phyloP scores from a whole-genome alignment of 2,888 invertebrate genomes.

The Chorisops tibialis region DNA sequence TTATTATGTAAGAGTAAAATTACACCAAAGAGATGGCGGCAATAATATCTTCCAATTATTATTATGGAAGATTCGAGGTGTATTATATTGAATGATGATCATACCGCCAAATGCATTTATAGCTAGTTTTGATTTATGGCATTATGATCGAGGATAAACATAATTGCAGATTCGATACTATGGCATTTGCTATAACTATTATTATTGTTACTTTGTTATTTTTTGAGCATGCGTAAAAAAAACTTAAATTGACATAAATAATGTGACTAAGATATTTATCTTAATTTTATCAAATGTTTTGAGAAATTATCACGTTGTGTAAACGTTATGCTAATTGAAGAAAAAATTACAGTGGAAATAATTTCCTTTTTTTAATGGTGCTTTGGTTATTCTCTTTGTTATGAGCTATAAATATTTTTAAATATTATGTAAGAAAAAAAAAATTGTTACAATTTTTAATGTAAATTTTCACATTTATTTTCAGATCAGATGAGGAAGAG shows the following conservation, averaged over 20 bases:
- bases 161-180: too few relatives aligned
- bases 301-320: slow-evolving; percentile 16
- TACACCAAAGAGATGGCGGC: neutral
- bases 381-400: neutral
- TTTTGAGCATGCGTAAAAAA: too few relatives aligned
- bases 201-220: too few relatives aligned
- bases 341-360: neutral
- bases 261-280: too few relatives aligned
- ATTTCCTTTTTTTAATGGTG: neutral
- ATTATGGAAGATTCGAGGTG: slow-evolving; percentile 5
- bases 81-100: too few relatives aligned
- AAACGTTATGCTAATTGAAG: slow-evolving; percentile 16
- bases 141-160: too few relatives aligned
- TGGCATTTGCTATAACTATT: too few relatives aligned
- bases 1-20: too few relatives aligned
- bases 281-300: slow-evolving; percentile 1
- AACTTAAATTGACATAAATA: too few relatives aligned
- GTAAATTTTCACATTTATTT: slow-evolving; percentile 12
- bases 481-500: slow-evolving; percentile 41
- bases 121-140: too few relatives aligned
- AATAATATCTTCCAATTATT: slow-evolving; percentile 20
- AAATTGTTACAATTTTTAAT: neutral
- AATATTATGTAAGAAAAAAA: neutral
- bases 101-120: too few relatives aligned
- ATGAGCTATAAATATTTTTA: too few relatives aligned